These are phyloP conservation scores for Pampus argenteus DNA, from an alignment of 2,797 vertebrate species.

Conservation along the genomic window DNA sequence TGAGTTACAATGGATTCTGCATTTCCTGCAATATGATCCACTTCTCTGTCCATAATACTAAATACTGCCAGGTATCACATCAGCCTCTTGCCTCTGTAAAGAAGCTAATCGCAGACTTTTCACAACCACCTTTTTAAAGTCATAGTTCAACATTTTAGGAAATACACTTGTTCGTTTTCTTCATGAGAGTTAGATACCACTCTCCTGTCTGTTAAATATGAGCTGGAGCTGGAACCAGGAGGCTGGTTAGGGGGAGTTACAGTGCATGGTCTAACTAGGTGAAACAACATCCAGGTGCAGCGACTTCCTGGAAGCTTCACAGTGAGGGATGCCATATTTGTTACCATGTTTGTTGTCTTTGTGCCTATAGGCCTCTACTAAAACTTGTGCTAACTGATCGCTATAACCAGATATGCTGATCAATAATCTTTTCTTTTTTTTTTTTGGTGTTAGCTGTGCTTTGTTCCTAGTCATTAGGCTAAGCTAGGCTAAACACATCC, in stretches of 20 bases:
- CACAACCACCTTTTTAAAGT: neutral
- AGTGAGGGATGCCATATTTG: neutral
- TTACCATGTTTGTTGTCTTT: neutral
- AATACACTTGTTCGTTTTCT: neutral
- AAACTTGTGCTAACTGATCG: neutral
- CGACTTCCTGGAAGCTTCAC: neutral
- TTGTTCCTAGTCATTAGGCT: neutral
- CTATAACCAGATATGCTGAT: no score
- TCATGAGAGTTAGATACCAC: neutral
- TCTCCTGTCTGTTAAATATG: neutral
- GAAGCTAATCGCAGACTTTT: neutral
- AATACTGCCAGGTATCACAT: slow-evolving; percentile 1
- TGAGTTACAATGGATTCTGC: neutral
- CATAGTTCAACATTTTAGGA: slow-evolving; percentile 14
- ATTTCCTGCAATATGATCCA: neutral
- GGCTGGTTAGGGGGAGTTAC: neutral
- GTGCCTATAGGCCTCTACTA: no score
- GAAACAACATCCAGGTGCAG: neutral
- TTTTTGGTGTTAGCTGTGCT: neutral
- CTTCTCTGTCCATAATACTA: neutral
- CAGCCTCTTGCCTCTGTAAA: neutral
- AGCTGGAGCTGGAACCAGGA: neutral
- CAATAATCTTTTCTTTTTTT: no score
- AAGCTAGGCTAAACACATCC: neutral
- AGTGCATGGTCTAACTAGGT: neutral